Conservation (phyloP, 2,797 vertebrate species). For the Pseudopleuronectes americanus region DNA sequence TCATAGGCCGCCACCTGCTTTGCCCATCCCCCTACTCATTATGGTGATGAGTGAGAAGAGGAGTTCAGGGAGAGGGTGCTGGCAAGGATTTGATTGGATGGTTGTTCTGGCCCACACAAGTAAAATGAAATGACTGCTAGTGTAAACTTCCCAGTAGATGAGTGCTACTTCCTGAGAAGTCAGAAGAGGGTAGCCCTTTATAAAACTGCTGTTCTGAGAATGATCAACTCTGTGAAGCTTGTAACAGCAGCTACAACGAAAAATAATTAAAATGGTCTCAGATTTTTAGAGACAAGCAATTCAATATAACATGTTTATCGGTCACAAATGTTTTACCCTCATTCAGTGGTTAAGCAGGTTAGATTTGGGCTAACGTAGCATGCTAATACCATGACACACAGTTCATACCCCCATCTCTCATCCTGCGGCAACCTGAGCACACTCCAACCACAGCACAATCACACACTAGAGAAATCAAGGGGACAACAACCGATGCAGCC, state of each 20-base stretch:
- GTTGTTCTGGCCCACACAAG: conserved; percentile 64
- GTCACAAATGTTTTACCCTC: conserved; percentile 16
- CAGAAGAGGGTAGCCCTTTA: conserved; percentile 15
- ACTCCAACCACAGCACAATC: conserved; percentile 35
- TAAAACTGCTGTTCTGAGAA: conserved; percentile 14
- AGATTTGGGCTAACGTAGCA: conserved; percentile 36
- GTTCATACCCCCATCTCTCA: conserved; percentile 47
- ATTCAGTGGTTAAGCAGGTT: conserved; percentile 23
- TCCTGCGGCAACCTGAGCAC: conserved; percentile 52
- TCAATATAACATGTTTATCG: conserved; percentile 4
- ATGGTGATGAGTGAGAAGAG: conserved; percentile 78
- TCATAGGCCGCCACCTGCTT: conserved; percentile 79
- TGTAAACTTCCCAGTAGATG: conserved; percentile 56
- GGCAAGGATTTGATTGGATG: conserved; percentile 74
- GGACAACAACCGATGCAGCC: conserved; percentile 64
- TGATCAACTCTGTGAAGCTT: conserved; percentile 14
- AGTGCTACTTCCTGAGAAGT: conserved; percentile 24
- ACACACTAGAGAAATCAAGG: conserved; percentile 55
- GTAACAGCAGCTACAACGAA: background rate
- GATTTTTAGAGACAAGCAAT: conserved; percentile 2
- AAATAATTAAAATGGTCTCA: background rate
- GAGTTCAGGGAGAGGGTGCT: conserved; percentile 74
- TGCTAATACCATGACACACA: conserved; percentile 46
- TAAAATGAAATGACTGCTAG: conserved; percentile 64
- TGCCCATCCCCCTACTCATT: conserved; percentile 76